Base-by-base conservation (phyloP, 23 tunicate species). In the Styela clava region DNA sequence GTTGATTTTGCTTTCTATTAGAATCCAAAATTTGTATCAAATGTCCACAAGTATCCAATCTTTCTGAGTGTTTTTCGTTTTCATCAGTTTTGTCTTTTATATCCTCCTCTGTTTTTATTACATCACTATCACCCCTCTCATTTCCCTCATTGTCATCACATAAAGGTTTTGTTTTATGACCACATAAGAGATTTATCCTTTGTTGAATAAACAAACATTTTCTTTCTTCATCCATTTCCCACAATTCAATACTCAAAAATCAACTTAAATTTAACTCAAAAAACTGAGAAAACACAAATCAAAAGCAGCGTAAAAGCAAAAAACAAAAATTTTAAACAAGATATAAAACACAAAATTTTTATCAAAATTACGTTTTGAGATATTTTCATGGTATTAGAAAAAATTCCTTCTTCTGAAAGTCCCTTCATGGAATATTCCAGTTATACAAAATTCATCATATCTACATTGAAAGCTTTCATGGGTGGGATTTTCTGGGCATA, bases 191-290 rank as follows among this genome's bases (percentile, higher is more conserved):
- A 24, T 76, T 76, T 1, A 76, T 26, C 37, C 65, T 36, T 44
- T 76, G 81, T 52, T 76, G 81, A 26, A 76, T 76, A 76, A 44
- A 76, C 18, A 76, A 44, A 76, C 31, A 36, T 37, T 24, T 37
- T 24, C 16, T 24, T 44, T 76, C 64, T 26, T 36, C 35, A 7
- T 76, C 81, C 81, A 76, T 76, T 33, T 32, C 35, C 23, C 37
- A 21, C 20, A 29, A 65, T 7, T 65, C 70, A 27, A 65, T 5
- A 65, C 7, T 27, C 70, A 65, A 65, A 27, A 44, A 44, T 44
- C 56, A 7, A 44, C 56, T 5, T 7, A 44, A 44, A 44, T 44
- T 5, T 44, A 44, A 44, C 12, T 44, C 56, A 44, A 44, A 44
- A 44, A 44, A 44, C 56, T 44, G 12, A 44, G 12, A 44, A 44